A percentile compares a stretch with the other conserved stretches of the same genome.
Conservation (phyloP, 2,113 vertebrate species). For the Protobothrops flavoviridis region DNA sequence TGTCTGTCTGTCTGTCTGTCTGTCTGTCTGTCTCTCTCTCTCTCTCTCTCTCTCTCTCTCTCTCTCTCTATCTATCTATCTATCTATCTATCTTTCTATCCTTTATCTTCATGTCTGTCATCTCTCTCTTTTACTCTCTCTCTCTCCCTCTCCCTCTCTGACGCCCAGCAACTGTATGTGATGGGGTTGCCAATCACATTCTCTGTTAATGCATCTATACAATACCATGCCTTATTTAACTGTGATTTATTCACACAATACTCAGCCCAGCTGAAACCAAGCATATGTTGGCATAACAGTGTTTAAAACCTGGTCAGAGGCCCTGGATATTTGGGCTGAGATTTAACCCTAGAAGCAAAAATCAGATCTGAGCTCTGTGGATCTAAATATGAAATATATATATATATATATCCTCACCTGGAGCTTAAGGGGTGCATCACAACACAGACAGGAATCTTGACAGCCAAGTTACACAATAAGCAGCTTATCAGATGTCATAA, state of each 20-base stretch:
- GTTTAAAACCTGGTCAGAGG: not conserved
- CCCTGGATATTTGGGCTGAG: not conserved
- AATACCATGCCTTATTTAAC: not conserved
- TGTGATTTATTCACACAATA: not conserved
- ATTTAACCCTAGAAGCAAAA: not conserved
- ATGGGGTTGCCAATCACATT: not conserved
- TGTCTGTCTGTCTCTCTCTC: not conserved
- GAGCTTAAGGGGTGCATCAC: not conserved
- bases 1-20: too few species aligned
- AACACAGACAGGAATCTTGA: not conserved
- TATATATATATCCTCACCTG: not conserved
- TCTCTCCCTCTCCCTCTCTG: rapidly evolving
- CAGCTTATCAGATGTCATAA: not conserved
- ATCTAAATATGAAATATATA: not conserved
- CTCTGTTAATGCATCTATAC: not conserved
- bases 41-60: too few species aligned
- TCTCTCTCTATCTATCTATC: not conserved
- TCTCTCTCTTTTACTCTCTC: too few species aligned
- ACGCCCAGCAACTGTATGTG: not conserved
- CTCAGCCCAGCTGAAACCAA: not conserved
- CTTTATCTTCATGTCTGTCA: not conserved
- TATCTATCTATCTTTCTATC: not conserved
- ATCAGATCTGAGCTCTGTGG: not conserved
- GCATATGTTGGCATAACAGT: not conserved
- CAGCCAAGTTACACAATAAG: not conserved